Percentiles rank a stretch among this genome's conserved stretches.
These are phyloP conservation scores for Zoanthus sociatus DNA, from an alignment of 92 coral and sea anemone species.

Conservation along the genomic window DNA sequence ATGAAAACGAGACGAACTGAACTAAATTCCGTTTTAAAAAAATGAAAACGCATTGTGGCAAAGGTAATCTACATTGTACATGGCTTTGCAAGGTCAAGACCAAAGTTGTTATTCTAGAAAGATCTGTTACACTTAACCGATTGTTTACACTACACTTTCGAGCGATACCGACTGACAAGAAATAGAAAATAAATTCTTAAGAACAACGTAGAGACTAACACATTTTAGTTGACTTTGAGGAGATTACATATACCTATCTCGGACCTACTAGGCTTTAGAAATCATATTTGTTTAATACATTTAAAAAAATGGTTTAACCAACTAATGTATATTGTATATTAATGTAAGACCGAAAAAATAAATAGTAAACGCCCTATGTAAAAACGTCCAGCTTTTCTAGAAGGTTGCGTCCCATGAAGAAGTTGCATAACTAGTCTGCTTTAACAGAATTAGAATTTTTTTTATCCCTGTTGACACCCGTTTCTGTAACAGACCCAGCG, in stretches of 20 bases:
- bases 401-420: too few relatives aligned
- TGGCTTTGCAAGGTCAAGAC: slow-evolving; percentile 27
- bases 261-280: not conserved
- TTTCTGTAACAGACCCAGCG: too few relatives aligned
- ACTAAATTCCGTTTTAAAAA: not conserved
- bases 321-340: too few relatives aligned
- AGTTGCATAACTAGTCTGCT: too few relatives aligned
- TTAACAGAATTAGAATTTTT: too few relatives aligned
- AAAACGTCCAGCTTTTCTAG: too few relatives aligned
- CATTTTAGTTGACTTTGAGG: not conserved
- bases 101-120: slow-evolving; percentile 46
- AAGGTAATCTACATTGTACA: not conserved
- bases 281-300: not conserved
- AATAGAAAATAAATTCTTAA: not conserved
- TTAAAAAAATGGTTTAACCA: too few relatives aligned
- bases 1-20: too few relatives aligned
- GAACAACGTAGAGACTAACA: not conserved
- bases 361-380: too few relatives aligned
- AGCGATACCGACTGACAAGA: not conserved
- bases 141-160: slow-evolving; percentile 36
- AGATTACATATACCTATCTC: not conserved
- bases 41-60: not conserved
- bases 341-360: too few relatives aligned
- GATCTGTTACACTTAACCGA: slow-evolving; percentile 39
- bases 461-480: too few relatives aligned